These are phyloP conservation scores for Laupala kohalensis DNA, from an alignment of 1,140 invertebrate genomes.

Conservation along the genomic window DNA sequence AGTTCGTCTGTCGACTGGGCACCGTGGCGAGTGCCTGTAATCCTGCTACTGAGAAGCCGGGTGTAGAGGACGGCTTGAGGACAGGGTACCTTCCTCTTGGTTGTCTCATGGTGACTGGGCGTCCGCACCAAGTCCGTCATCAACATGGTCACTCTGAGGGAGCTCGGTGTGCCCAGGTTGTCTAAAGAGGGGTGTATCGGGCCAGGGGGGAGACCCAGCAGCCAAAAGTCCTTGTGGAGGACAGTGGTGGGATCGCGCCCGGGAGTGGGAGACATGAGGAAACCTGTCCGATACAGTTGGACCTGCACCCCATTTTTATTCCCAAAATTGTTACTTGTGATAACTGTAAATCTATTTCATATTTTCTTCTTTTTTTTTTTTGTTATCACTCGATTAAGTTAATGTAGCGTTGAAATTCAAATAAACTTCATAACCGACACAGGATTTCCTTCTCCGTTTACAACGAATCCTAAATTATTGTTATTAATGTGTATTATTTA, in stretches of 20 bases:
- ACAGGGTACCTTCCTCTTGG: constrained; percentile 54
- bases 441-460: too few species aligned
- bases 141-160: constrained; percentile 78
- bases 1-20: constrained; percentile 50
- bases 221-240: constrained; percentile 90
- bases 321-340: too few species aligned
- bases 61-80: constrained; percentile 72
- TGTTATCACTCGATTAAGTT: too few species aligned
- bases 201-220: constrained; percentile 94
- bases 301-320: constrained; percentile 71
- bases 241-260: constrained; percentile 95
- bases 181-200: constrained; percentile 88
- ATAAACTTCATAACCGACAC: too few species aligned
- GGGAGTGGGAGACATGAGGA: constrained; percentile 71
- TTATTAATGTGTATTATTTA: too few species aligned
- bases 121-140: constrained; percentile 82
- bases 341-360: too few species aligned
- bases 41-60: constrained; percentile 84
- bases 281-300: constrained; percentile 76
- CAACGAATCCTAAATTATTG: too few species aligned
- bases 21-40: constrained; percentile 81
- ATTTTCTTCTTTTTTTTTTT: too few species aligned
- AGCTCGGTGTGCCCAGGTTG: constrained; percentile 71
- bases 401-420: too few species aligned
- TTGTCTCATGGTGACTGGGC: constrained; percentile 63